Percentiles rank a stretch among this genome's conserved stretches.
Conservation (phyloP, 2,113 vertebrate species). For the Piprites chloris region DNA sequence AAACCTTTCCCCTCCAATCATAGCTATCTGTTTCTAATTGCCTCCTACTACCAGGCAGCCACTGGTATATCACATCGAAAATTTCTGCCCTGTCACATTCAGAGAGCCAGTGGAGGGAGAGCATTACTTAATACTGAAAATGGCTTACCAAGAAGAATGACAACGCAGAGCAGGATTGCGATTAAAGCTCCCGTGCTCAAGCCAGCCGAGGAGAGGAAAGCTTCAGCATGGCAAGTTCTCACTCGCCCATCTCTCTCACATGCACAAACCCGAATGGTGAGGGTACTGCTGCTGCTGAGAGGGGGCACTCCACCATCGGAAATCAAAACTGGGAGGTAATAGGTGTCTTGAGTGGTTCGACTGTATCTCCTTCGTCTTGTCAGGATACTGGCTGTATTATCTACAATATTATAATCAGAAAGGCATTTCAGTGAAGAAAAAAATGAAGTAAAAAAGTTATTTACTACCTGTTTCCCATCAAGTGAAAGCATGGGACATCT, state of each 20-base stretch:
- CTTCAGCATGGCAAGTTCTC: constrained; percentile 87
- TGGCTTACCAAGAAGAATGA: constrained; percentile 92
- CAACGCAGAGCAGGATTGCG: constrained; percentile 93
- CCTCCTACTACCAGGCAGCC: neutral
- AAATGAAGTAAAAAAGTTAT: neutral
- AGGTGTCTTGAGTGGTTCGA: constrained; percentile 84
- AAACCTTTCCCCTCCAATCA: constrained; percentile 8
- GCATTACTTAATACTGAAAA: neutral
- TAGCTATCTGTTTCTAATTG: neutral
- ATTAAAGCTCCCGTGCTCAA: constrained; percentile 96
- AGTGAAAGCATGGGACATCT: neutral
- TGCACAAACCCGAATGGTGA: constrained; percentile 90
- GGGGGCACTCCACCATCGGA: constrained; percentile 90
- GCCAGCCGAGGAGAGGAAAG: constrained; percentile 92
- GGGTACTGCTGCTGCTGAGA: constrained; percentile 91
- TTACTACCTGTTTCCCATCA: neutral
- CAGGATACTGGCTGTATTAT: constrained; percentile 86
- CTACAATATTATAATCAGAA: constrained; percentile 70
- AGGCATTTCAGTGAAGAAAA: neutral
- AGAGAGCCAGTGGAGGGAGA: neutral
- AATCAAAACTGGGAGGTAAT: constrained; percentile 88
- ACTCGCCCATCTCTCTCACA: constrained; percentile 84
- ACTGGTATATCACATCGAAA: neutral
- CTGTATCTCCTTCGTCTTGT: constrained; percentile 83
- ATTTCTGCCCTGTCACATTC: neutral